Evolutionary conservation across 2,797 vertebrate species (phyloP).

Genomic region (Crossoptilon crossoptilon): DNA sequence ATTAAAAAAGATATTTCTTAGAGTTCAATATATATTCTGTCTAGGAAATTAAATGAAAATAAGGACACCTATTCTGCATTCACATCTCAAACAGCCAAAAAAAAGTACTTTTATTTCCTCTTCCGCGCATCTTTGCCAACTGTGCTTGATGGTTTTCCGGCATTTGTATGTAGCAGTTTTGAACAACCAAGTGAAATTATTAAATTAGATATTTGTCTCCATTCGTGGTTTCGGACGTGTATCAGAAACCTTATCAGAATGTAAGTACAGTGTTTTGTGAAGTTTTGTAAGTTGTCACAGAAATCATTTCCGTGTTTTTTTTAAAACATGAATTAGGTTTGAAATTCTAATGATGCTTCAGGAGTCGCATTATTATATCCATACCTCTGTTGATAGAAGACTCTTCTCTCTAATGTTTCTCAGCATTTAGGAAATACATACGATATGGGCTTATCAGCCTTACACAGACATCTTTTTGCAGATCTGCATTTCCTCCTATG

Average conservation of each 20-base stretch:
- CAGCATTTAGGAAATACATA: conserved; percentile 2
- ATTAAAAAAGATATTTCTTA: not conserved
- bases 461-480: not conserved
- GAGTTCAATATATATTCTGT: not conserved
- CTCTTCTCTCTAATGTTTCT: not conserved
- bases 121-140: not conserved
- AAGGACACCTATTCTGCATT: not conserved
- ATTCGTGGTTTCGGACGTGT: not conserved
- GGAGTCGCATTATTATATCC: not conserved
- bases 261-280: not conserved
- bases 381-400: not conserved
- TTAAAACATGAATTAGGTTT: not conserved
- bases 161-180: not conserved
- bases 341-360: not conserved
- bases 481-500: not conserved
- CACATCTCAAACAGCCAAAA: not conserved
- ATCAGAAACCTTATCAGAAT: not conserved
- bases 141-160: not conserved
- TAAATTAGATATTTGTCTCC: not conserved
- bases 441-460: not conserved
- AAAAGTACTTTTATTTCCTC: not conserved
- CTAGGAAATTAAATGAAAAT: not conserved
- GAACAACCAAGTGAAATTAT: not conserved
- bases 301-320: not conserved
- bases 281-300: not conserved